Evolutionary conservation across 2,888 invertebrate species (phyloP), one percentile per base, ranked within the genome.

Genomic region (Taenaris catops): DNA sequence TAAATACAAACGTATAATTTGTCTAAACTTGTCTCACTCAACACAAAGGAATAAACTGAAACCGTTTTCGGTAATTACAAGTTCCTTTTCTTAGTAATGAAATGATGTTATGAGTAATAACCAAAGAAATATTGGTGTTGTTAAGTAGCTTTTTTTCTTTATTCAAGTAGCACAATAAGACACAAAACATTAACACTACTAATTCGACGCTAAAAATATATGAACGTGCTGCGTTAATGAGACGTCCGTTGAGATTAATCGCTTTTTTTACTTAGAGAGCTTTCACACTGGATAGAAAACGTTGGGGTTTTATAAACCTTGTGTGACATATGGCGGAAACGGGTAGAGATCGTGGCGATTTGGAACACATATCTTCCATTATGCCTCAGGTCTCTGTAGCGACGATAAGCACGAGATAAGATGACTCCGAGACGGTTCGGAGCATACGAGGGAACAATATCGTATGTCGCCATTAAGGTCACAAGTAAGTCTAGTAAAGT

Each of bases 311-410:
- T n/a, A n/a, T n/a, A n/a, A n/a, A n/a, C n/a, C n/a, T n/a, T n/a
- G n/a, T n/a, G n/a, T n/a, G n/a, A n/a, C n/a, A n/a, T n/a, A n/a
- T n/a, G n/a, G n/a, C 84, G 84, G 84, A 84, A 84, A 83, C 71
- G 65, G 61, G 53, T 67, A 67, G 67, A 70, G 70, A 73, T 69
- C 68, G 63, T 63, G 63, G 60, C 66, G 70, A 71, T 68, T 66
- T 74, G 64, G 70, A 74, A 83, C 81, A 84, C 72, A 79, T 70
- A 80, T 81, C 73, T 76, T 79, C 81, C 78, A 83, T 81, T 81
- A 81, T 67, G 72, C 60, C 63, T 72, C 67, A 64, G 59, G 70
- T 74, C 73, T 68, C 60, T 56, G 75, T 65, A 70, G 69, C 67
- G 62, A 63, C 63, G 76, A 80, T 81, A 76, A 75, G 65, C 53